Conservation (phyloP, 2,797 vertebrate genomes). For the Bradypodion pumilum region DNA sequence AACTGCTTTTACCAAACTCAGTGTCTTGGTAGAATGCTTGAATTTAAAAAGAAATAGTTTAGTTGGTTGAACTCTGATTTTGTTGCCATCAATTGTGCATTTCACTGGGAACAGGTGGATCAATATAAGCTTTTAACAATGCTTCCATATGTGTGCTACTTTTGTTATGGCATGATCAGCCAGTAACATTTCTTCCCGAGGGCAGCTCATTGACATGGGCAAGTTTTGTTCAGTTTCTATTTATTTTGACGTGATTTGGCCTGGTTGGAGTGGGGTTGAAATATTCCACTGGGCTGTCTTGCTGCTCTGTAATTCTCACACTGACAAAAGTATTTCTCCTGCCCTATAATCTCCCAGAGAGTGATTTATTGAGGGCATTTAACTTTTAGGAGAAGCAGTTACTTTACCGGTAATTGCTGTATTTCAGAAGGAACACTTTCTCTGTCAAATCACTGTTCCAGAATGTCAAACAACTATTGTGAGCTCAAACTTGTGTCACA, state of each 20-base stretch:
- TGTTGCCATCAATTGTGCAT: neutral
- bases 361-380: slow-evolving; percentile 32
- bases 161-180: neutral
- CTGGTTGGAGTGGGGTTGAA: too few species aligned
- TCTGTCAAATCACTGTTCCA: slow-evolving; percentile 41
- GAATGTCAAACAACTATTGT: neutral
- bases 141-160: neutral
- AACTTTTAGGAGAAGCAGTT: slow-evolving; percentile 42
- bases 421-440: slow-evolving; percentile 22
- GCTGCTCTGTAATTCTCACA: slow-evolving; percentile 12
- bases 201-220: neutral
- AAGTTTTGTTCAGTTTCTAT: neutral
- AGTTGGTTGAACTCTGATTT: neutral
- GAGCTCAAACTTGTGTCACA: slow-evolving; percentile 39
- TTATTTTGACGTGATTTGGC: neutral
- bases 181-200: neutral
- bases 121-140: neutral
- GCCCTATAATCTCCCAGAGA: slow-evolving; percentile 35
- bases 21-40: neutral
- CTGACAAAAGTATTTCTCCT: slow-evolving; percentile 8
- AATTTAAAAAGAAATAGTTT: slow-evolving; percentile 11
- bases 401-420: slow-evolving; percentile 23
- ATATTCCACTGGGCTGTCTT: neutral
- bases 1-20: too few species aligned
- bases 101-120: neutral